phyloP scores from a whole-genome alignment of 2,888 invertebrate species.

The Ichneumoninae sp. region DNA sequence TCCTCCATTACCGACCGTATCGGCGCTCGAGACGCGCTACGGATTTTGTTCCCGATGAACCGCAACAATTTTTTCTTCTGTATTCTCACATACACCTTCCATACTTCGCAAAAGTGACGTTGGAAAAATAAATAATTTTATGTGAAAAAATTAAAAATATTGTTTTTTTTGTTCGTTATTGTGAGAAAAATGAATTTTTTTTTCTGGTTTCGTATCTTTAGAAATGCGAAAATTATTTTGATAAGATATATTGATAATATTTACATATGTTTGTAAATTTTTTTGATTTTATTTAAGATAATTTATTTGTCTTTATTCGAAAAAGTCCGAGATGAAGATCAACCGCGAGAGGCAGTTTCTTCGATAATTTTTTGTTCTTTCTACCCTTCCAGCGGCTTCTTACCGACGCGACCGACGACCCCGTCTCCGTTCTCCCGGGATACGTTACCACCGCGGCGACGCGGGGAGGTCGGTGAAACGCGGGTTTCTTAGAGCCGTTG shows the following conservation, averaged over 20 bases:
- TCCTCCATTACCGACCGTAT: conserved; percentile 82
- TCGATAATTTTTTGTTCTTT: conserved; percentile 53
- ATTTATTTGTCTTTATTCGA: not conserved
- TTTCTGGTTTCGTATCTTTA: not conserved
- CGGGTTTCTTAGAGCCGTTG: conserved; percentile 77
- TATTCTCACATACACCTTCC: not conserved
- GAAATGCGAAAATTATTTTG: no score
- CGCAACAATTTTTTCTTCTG: conserved; percentile 18
- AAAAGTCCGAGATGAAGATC: not conserved
- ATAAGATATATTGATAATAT: not conserved
- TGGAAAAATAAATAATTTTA: not conserved
- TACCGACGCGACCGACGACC: conserved; percentile 80
- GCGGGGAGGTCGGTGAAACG: conserved; percentile 71
- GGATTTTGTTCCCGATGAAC: conserved; percentile 30
- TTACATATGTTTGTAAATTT: not conserved
- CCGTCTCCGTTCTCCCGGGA: conserved; percentile 72
- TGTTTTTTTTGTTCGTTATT: not conserved
- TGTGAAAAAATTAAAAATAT: not conserved
- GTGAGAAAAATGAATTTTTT: not conserved
- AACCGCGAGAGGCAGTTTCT: not conserved
- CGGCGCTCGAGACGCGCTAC: conserved; percentile 20
- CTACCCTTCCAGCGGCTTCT: conserved; percentile 54
- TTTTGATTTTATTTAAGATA: not conserved
- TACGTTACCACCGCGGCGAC: conserved; percentile 79
- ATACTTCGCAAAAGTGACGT: not conserved